phyloP scores from a whole-genome alignment of 2,797 vertebrate species.

The Fratercula arctica region DNA sequence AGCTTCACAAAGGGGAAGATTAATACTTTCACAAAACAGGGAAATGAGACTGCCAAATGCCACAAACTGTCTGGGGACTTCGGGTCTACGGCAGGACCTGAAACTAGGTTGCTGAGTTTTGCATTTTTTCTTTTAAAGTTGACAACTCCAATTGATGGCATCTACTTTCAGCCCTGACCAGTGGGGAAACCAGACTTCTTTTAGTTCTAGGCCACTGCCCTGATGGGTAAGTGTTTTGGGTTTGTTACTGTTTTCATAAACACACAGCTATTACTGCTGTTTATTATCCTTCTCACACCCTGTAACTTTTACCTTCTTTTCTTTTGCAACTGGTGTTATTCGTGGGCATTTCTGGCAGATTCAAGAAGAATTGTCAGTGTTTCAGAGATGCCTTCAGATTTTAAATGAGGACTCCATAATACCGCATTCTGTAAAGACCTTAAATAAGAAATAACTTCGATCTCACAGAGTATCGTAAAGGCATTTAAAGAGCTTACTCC shows the following conservation, averaged over 20 bases:
- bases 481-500: background rate
- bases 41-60: background rate
- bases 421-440: background rate
- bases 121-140: background rate
- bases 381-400: background rate
- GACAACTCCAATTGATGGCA: background rate
- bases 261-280: background rate
- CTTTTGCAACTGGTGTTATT: background rate
- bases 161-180: background rate
- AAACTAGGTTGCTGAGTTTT: background rate
- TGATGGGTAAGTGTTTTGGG: background rate
- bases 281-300: background rate
- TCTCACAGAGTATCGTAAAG: background rate
- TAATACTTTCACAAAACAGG: background rate
- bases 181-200: background rate
- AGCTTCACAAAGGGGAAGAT: slow-evolving; percentile 3
- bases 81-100: background rate
- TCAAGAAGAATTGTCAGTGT: background rate
- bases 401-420: background rate
- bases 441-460: background rate
- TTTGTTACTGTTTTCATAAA: background rate
- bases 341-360: background rate
- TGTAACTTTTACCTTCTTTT: background rate
- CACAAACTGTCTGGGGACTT: background rate
- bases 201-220: background rate